Evolutionary conservation across 2,888 invertebrate genomes (phyloP).

Genomic region (Carterocephalus palaemon): DNA sequence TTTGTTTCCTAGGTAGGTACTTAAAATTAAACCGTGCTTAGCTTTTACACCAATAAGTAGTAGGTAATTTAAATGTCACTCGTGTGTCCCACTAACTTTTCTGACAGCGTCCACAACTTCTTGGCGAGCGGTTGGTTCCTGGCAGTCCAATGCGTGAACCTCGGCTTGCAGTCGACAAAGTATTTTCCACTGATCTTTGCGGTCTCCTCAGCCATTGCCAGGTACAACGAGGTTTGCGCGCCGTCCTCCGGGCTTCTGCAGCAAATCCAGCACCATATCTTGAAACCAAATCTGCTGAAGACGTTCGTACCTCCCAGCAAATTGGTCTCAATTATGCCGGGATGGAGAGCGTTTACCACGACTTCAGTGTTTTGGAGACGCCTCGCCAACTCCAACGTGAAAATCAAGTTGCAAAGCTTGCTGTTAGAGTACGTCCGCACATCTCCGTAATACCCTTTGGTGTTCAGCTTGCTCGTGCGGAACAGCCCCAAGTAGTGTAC

Average conservation of each 20-base stretch:
- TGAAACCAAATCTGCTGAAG: slow-evolving; percentile 11
- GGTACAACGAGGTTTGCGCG: slow-evolving; percentile 83
- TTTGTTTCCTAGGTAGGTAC: no score
- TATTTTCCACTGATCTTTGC: slow-evolving; percentile 83
- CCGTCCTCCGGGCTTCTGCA: slow-evolving; percentile 84
- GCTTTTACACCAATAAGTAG: no score
- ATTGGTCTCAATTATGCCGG: slow-evolving; percentile 86
- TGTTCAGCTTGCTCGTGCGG: slow-evolving; percentile 72
- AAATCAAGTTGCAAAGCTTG: slow-evolving; percentile 47
- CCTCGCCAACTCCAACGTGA: slow-evolving; percentile 46
- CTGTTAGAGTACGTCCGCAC: slow-evolving; percentile 39
- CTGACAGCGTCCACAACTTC: slow-evolving; percentile 3
- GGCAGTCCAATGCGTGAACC: slow-evolving; percentile 14
- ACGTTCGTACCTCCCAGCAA: slow-evolving; percentile 81
- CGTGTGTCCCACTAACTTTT: no score
- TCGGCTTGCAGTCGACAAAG: slow-evolving; percentile 82
- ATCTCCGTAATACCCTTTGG: slow-evolving; percentile 11
- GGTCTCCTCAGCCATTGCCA: slow-evolving; percentile 83
- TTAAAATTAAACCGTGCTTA: no score
- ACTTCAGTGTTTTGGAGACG: slow-evolving; percentile 64
- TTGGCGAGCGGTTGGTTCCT: background rate
- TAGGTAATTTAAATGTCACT: no score
- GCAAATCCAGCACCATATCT: slow-evolving; percentile 29
- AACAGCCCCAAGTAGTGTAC: slow-evolving; percentile 83
- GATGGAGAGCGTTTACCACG: slow-evolving; percentile 87